phyloP scores from a whole-genome alignment of 1,140 invertebrate species.

The Drosophila lini region DNA sequence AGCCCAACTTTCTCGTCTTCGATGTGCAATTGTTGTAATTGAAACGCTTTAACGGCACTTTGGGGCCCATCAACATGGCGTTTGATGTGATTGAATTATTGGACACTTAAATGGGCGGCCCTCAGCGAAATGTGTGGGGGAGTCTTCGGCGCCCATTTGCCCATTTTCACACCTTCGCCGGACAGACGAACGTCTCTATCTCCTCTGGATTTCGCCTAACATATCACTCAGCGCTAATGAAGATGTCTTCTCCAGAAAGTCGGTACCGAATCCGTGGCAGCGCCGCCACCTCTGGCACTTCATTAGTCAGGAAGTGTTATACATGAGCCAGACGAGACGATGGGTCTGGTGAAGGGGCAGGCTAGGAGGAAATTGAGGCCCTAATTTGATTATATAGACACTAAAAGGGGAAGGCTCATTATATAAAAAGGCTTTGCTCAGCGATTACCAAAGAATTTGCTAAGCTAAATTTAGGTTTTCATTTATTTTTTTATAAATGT shows the following conservation, averaged over 20 bases:
- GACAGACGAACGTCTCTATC: slow-evolving; percentile 39
- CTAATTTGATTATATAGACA: slow-evolving; percentile 52
- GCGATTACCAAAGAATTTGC: slow-evolving; percentile 10
- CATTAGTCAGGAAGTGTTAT: slow-evolving; percentile 79
- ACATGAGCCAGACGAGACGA: slow-evolving; percentile 39
- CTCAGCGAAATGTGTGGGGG: slow-evolving; percentile 36
- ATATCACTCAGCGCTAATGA: slow-evolving; percentile 72
- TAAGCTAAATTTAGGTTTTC: slow-evolving; percentile 4
- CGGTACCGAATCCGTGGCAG: slow-evolving; percentile 39
- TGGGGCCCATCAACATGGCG: slow-evolving; percentile 70
- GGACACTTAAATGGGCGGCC: slow-evolving; percentile 80
- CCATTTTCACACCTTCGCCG: slow-evolving; percentile 49
- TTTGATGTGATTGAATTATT: slow-evolving; percentile 82
- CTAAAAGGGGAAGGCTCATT: slow-evolving; percentile 18
- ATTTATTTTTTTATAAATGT: neutral
- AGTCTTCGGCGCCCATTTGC: slow-evolving; percentile 46
- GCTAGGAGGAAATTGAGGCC: slow-evolving; percentile 39
- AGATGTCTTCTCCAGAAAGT: slow-evolving; percentile 55
- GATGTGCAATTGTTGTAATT: slow-evolving; percentile 72
- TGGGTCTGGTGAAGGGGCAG: slow-evolving; percentile 12
- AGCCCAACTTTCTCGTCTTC: slow-evolving; percentile 56
- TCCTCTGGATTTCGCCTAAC: slow-evolving; percentile 33
- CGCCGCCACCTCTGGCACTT: slow-evolving; percentile 50
- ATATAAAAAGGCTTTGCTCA: slow-evolving; percentile 16
- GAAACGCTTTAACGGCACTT: slow-evolving; percentile 77